Percentiles rank a stretch among this genome's conserved stretches.
phyloP scores from a whole-genome alignment of 1,140 invertebrate species.

The Proctacanthus coquilletti region DNA sequence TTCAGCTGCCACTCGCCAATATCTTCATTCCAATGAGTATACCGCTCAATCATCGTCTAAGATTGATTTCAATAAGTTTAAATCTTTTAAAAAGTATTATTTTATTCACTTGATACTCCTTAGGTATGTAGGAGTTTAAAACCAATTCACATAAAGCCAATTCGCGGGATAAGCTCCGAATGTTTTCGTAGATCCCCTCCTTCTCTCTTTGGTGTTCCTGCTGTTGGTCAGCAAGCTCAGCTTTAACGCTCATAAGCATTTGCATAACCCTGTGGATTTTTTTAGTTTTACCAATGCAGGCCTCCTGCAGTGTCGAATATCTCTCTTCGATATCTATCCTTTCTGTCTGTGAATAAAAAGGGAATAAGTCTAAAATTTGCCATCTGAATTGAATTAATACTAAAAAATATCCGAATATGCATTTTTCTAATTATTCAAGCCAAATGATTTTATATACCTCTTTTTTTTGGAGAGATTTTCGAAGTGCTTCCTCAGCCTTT shows the following conservation, averaged over 20 bases:
- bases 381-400: conserved; percentile 3
- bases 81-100: conserved; percentile 6
- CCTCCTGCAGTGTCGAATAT: conserved; percentile 86
- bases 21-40: conserved; percentile 95
- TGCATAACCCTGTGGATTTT: conserved; percentile 82
- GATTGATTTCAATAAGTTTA: conserved; percentile 7
- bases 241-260: conserved; percentile 65
- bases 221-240: conserved; percentile 75
- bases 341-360: conserved; percentile 38
- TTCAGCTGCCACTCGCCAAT: conserved; percentile 96
- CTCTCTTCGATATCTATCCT: conserved; percentile 91
- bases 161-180: conserved; percentile 76
- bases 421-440: background rate
- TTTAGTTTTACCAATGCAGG: conserved; percentile 78
- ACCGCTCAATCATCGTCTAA: conserved; percentile 80
- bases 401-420: background rate
- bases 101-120: conserved; percentile 57
- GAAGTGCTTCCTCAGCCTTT: conserved; percentile 66
- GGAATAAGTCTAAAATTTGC: background rate
- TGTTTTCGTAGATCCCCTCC: conserved; percentile 86
- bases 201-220: conserved; percentile 93
- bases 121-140: conserved; percentile 79
- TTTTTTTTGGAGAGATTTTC: conserved; percentile 68
- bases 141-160: conserved; percentile 79
- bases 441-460: conserved; percentile 51